A percentile compares a stretch with the other conserved stretches of the same genome.
These are phyloP conservation scores for Dipodomys ordii DNA, from an alignment of 2,113 vertebrate genomes.

Conservation along the genomic window DNA sequence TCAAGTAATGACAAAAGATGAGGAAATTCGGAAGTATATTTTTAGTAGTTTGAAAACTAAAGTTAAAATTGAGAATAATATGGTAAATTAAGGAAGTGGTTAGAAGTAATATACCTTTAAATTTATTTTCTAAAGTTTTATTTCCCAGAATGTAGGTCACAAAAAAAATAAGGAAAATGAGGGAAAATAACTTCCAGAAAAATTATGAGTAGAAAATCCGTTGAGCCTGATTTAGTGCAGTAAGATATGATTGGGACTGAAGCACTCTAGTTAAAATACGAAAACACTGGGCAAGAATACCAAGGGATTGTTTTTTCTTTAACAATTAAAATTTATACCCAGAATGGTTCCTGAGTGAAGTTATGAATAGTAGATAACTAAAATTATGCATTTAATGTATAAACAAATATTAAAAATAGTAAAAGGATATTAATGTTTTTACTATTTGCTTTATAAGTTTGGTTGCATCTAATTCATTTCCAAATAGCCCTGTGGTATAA, in stretches of 20 bases:
- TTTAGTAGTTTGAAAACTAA: constrained; percentile 41
- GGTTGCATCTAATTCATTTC: constrained; percentile 25
- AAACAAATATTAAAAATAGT: constrained; percentile 45
- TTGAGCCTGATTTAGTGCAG: constrained; percentile 1
- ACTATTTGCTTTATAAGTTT: constrained; percentile 18
- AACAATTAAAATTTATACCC: constrained; percentile 57
- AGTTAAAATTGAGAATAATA: constrained; percentile 46
- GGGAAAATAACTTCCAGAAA: neutral
- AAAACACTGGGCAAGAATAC: constrained; percentile 28
- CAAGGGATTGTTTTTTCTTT: neutral
- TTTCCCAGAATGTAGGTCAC: constrained; percentile 19
- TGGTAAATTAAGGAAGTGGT: neutral
- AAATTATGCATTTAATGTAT: constrained; percentile 23
- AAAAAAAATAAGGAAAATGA: neutral
- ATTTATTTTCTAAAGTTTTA: constrained; percentile 56
- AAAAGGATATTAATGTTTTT: constrained; percentile 15
- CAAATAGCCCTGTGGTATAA: neutral
- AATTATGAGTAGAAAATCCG: constrained; percentile 8
- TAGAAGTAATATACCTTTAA: constrained; percentile 47
- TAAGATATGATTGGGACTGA: constrained; percentile 30
- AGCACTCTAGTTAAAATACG: constrained; percentile 36
- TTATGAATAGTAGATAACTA: neutral
- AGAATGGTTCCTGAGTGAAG: neutral
- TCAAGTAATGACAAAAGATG: constrained; percentile 33
- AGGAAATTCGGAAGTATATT: neutral